Evolutionary conservation across 2,888 invertebrate species (phyloP).

Genomic region (Yponomeuta plumbellus): DNA sequence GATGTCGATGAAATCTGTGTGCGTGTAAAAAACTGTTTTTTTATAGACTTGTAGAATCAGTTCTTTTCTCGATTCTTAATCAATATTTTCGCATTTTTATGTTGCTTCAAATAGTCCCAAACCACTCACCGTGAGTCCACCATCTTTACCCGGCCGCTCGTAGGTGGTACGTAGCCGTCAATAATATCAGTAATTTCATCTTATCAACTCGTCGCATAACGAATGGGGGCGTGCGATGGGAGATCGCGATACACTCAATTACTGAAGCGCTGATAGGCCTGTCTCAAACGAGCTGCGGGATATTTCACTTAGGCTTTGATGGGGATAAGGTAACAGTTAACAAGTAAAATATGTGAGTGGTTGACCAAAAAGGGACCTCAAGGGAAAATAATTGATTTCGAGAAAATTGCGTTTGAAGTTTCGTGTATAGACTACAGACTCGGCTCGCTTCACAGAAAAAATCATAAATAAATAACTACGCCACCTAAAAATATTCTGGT

Average conservation of each 20-base stretch:
- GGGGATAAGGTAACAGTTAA: neutral
- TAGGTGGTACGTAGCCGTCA: conserved; percentile 44
- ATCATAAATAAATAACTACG: no score
- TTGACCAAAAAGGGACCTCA: no score
- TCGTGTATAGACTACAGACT: no score
- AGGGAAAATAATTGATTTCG: no score
- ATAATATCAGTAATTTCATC: conserved; percentile 57
- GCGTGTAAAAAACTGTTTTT: no score
- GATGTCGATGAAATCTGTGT: no score
- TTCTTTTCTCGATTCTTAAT: neutral
- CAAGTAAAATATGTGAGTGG: no score
- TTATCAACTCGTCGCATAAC: conserved; percentile 49
- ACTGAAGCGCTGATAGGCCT: neutral
- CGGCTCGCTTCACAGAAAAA: no score
- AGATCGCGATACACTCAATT: conserved; percentile 10
- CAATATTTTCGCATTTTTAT: neutral
- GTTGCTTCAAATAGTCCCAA: no score
- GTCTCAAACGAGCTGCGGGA: neutral
- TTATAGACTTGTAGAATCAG: no score
- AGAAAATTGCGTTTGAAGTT: no score
- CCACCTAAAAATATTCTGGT: no score
- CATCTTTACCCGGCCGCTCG: conserved; percentile 27
- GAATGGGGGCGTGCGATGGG: conserved; percentile 39
- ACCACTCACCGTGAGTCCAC: conserved; percentile 19
- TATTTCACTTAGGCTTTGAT: neutral